Evolutionary conservation across 2,113 vertebrate genomes (phyloP).

Genomic region (Eulemur rufifrons): DNA sequence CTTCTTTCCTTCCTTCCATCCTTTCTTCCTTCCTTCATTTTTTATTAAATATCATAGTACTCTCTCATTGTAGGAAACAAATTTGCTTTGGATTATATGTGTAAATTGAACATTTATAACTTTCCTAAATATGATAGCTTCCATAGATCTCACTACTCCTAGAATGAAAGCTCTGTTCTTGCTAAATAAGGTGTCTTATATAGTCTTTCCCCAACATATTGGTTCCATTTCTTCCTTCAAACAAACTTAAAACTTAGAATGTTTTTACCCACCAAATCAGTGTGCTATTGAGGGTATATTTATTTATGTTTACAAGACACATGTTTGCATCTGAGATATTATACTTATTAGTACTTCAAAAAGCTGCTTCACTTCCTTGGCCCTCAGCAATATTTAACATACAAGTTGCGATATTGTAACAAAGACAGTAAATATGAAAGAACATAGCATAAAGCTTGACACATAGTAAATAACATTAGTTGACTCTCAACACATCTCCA

Average conservation of each 20-base stretch:
- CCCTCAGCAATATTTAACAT: neutral
- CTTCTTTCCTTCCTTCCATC: too few species aligned
- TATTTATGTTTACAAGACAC: neutral
- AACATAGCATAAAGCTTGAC: neutral
- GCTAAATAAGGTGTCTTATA: neutral
- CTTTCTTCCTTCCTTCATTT: neutral
- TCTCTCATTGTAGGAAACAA: neutral
- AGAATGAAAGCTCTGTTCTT: neutral
- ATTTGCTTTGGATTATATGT: neutral
- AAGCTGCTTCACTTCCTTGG: neutral
- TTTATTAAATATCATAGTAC: neutral
- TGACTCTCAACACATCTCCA: neutral
- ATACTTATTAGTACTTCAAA: neutral
- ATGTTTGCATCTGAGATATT: neutral
- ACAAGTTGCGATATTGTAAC: neutral
- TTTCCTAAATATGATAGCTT: neutral
- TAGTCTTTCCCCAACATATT: neutral
- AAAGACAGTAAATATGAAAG: neutral
- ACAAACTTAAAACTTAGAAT: neutral
- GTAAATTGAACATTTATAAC: neutral
- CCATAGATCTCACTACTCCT: neutral
- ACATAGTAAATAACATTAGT: neutral
- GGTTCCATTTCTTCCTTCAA: neutral
- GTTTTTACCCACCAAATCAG: neutral
- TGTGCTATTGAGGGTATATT: neutral